Percentiles rank a stretch among this genome's conserved stretches.
Conservation (phyloP, 2,113 vertebrate genomes). For the Paratilapia polleni region DNA sequence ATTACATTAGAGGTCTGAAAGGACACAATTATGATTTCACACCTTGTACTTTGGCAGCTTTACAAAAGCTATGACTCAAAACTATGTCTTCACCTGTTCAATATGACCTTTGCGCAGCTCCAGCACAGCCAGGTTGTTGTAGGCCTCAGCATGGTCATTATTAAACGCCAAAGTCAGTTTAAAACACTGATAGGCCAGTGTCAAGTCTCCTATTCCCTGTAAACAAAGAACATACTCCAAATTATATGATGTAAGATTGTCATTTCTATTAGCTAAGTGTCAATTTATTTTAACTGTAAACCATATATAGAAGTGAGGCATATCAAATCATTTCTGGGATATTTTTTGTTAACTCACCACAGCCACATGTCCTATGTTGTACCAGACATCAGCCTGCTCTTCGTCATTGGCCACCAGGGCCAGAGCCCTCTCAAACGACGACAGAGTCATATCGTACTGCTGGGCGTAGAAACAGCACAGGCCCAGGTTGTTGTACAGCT, state of each 20-base stretch:
- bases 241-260: neutral
- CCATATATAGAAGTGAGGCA: neutral
- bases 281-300: neutral
- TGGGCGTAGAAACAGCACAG: conserved; percentile 98
- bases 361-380: conserved; percentile 94
- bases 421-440: conserved; percentile 93
- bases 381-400: conserved; percentile 95
- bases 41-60: neutral
- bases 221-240: conserved; percentile 24
- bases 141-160: conserved; percentile 92
- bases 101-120: conserved; percentile 89
- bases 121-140: conserved; percentile 95
- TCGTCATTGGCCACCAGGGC: conserved; percentile 89
- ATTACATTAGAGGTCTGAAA: neutral
- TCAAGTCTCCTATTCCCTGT: conserved; percentile 91
- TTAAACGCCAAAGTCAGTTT: conserved; percentile 90
- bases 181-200: conserved; percentile 93
- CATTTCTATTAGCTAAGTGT: neutral
- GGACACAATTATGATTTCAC: neutral
- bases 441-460: conserved; percentile 97
- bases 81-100: conserved; percentile 85
- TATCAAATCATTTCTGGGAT: neutral
- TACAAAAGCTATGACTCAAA: neutral
- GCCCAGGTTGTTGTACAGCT: conserved; percentile 97
- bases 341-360: conserved; percentile 83